Conservation (phyloP, 2,888 invertebrate species). For the Suillia variegata region DNA sequence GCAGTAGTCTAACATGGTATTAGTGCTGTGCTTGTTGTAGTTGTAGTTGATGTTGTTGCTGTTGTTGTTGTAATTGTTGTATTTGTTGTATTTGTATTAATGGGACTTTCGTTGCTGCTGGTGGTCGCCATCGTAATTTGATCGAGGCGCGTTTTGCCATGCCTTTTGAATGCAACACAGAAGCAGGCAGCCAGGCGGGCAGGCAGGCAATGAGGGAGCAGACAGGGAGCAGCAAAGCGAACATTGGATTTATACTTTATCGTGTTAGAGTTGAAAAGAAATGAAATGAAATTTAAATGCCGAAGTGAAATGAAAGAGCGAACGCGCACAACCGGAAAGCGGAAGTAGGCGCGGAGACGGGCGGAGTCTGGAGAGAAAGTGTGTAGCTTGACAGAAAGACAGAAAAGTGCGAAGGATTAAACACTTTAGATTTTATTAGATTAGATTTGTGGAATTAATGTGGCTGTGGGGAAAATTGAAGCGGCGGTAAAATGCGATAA, state of each 20-base stretch:
- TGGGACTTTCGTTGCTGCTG: conserved; percentile 49
- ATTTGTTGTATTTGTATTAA: conserved; percentile 43
- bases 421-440: conserved; percentile 11
- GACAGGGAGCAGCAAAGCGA: neutral
- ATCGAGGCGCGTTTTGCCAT: neutral
- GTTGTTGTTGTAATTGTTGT: neutral
- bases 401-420: conserved; percentile 11
- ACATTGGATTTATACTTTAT: conserved; percentile 1
- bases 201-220: too few species aligned
- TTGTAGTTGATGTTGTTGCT: neutral
- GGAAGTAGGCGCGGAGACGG: neutral
- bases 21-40: neutral
- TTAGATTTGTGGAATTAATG: neutral
- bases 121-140: conserved; percentile 7
- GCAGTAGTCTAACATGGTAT: neutral
- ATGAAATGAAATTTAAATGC: neutral
- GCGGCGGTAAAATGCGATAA: too few species aligned
- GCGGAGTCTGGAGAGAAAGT: too few species aligned
- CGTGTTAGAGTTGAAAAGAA: conserved; percentile 1
- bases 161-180: neutral
- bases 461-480: too few species aligned
- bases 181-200: too few species aligned
- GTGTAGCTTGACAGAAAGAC: too few species aligned
- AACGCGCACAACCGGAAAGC: neutral
- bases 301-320: neutral